Evolutionary conservation across 2,113 vertebrate species (phyloP).

Genomic region (Thalassoma bifasciatum): DNA sequence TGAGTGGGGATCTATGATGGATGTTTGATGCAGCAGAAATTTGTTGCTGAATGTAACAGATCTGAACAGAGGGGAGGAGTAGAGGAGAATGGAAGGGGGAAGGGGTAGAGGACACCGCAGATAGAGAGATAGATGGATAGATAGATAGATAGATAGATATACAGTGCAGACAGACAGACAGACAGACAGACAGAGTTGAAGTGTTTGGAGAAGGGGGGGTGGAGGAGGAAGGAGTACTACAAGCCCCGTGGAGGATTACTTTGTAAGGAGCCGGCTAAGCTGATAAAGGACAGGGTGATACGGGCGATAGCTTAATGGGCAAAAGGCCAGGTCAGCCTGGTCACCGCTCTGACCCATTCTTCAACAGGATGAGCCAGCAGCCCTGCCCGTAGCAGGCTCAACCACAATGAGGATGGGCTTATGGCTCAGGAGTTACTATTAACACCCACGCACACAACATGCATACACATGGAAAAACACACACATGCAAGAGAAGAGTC

Average conservation of each 20-base stretch:
- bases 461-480: conserved; percentile 26
- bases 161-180: conserved; percentile 27
- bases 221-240: conserved; percentile 63
- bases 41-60: conserved; percentile 79
- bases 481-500: not conserved
- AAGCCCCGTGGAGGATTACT: conserved; percentile 61
- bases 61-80: conserved; percentile 56
- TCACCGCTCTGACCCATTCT: conserved; percentile 73
- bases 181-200: conserved; percentile 2
- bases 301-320: conserved; percentile 70
- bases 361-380: conserved; percentile 76
- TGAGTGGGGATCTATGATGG: conserved; percentile 71
- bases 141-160: conserved; percentile 22
- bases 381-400: conserved; percentile 62
- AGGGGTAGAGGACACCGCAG: conserved; percentile 4
- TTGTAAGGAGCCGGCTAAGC: conserved; percentile 72
- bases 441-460: conserved; percentile 30
- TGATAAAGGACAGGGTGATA: conserved; percentile 77
- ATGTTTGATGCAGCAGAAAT: conserved; percentile 80
- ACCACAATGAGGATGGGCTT: conserved; percentile 66
- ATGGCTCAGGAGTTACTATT: conserved; percentile 75
- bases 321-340: conserved; percentile 66
- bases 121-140: conserved; percentile 18
- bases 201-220: not conserved
- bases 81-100: conserved; percentile 30